Conservation (phyloP, 2,888 invertebrate genomes). For the Tinea pellionella region DNA sequence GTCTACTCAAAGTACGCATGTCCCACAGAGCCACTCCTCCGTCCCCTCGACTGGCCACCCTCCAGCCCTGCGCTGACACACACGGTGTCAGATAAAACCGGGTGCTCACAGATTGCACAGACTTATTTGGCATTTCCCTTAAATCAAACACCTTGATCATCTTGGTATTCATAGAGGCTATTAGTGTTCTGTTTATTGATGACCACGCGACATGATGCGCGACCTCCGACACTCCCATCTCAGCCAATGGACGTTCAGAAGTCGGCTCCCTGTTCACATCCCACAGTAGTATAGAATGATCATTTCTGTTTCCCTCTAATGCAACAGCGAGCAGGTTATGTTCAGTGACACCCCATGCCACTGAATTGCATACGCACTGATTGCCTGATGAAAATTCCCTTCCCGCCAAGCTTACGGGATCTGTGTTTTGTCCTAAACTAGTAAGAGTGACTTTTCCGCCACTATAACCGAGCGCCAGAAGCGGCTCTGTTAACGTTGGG, state of each 20-base stretch:
- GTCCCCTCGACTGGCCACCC: constrained; percentile 87
- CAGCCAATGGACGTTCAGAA: constrained; percentile 69
- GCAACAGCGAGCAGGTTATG: constrained; percentile 86
- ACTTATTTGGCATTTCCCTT: constrained; percentile 78
- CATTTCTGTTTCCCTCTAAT: constrained; percentile 89
- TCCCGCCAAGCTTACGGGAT: constrained; percentile 75
- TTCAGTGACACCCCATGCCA: constrained; percentile 90
- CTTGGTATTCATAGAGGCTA: constrained; percentile 92
- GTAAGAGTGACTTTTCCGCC: constrained; percentile 89
- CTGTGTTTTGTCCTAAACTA: constrained; percentile 78
- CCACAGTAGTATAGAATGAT: constrained; percentile 91
- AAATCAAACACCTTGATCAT: constrained; percentile 90
- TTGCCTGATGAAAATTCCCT: constrained; percentile 86
- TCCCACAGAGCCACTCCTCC: constrained; percentile 90
- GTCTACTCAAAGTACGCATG: constrained; percentile 85
- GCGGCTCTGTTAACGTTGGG: constrained; percentile 77
- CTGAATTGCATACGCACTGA: constrained; percentile 85
- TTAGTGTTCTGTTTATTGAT: constrained; percentile 77
- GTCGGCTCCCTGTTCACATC: constrained; percentile 72
- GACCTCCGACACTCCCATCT: constrained; percentile 86
- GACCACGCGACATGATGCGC: constrained; percentile 89
- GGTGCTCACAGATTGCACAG: constrained; percentile 75
- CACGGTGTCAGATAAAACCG: constrained; percentile 87
- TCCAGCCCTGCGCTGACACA: constrained; percentile 82
- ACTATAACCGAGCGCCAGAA: constrained; percentile 88